phyloP scores from a whole-genome alignment of 2,113 vertebrate species.

The Psophia crepitans region DNA sequence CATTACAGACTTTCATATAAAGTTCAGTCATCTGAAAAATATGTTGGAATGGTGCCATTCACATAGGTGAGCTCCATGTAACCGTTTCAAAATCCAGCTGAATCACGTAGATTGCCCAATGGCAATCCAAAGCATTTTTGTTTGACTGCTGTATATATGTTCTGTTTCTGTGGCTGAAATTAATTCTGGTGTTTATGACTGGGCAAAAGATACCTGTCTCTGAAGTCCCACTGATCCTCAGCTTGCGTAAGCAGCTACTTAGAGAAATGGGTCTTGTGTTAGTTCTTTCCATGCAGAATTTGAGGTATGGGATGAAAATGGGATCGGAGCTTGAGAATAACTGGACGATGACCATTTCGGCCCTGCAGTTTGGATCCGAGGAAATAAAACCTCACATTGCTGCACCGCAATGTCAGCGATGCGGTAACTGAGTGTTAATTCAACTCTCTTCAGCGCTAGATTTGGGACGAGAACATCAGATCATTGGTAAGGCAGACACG shows the following conservation, averaged over 20 bases:
- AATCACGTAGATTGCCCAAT: not conserved
- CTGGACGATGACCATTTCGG: not conserved
- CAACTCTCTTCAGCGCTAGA: not conserved
- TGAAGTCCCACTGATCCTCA: not conserved
- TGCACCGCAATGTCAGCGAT: fast-evolving
- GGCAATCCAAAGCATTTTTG: not conserved
- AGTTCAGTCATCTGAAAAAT: not conserved
- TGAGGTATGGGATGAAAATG: not conserved
- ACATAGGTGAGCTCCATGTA: not conserved
- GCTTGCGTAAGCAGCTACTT: not conserved
- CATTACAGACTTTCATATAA: not conserved
- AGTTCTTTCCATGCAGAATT: not conserved
- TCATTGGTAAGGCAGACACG: not conserved
- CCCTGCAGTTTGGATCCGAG: not conserved
- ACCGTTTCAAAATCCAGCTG: not conserved
- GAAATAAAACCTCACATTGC: not conserved
- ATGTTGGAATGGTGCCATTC: not conserved
- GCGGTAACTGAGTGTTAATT: not conserved
- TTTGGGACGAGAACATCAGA: not conserved
- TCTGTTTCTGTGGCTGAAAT: not conserved
- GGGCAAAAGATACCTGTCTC: not conserved
- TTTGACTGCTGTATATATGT: not conserved
- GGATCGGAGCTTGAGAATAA: not conserved
- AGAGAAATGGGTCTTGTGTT: not conserved
- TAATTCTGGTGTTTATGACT: not conserved